Evolutionary conservation across 2,113 vertebrate species (phyloP).

Genomic region (Neolamprologus toae): DNA sequence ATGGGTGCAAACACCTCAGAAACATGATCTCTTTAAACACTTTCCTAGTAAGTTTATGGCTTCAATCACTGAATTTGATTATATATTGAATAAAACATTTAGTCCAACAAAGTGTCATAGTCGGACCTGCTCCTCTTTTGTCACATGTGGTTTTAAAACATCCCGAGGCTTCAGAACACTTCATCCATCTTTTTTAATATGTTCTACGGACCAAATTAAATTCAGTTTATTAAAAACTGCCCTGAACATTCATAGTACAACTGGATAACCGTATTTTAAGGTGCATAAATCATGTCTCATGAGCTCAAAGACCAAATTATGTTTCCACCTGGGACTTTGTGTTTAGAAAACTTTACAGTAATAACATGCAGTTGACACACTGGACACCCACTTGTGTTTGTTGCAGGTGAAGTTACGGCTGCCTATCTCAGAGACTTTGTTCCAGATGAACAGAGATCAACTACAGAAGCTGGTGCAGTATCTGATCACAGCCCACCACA

Average conservation of each 20-base stretch:
- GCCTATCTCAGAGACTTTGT: constrained; percentile 98
- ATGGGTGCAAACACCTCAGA: not conserved
- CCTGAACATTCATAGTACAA: not conserved
- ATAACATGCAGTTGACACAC: not conserved
- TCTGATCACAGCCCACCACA: constrained; percentile 98
- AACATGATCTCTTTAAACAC: not conserved
- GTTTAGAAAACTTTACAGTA: not conserved
- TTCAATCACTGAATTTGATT: not conserved
- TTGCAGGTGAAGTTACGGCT: constrained; percentile 88
- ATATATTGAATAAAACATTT: not conserved
- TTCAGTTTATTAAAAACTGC: not conserved
- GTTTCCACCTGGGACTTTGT: not conserved
- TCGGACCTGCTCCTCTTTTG: not conserved
- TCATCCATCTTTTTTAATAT: not conserved
- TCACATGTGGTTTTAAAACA: not conserved
- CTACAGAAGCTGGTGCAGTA: constrained; percentile 99
- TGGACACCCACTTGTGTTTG: not conserved
- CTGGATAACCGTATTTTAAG: not conserved
- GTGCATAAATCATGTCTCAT: not conserved
- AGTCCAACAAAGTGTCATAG: not conserved
- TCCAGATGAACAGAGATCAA: constrained; percentile 99
- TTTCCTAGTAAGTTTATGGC: not conserved
- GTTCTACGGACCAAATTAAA: not conserved
- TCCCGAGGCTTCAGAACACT: not conserved
- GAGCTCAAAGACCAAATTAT: not conserved